These are phyloP conservation scores for Oxyteleia sp. DNA, from an alignment of 2,888 invertebrate genomes.

Conservation along the genomic window DNA sequence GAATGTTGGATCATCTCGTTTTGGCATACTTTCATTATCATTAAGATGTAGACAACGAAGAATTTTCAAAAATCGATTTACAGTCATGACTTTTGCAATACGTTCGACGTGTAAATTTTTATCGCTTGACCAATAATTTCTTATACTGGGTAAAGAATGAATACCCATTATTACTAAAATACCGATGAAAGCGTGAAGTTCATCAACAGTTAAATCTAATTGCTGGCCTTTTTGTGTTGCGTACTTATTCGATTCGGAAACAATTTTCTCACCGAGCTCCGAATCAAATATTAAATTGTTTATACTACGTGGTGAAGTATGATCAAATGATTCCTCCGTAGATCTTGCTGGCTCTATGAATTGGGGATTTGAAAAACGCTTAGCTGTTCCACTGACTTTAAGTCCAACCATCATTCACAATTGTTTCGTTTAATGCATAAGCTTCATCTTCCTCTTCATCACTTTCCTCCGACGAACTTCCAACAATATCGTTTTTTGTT, in stretches of 20 bases:
- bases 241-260: constrained; percentile 64
- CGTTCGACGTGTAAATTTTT: constrained; percentile 31
- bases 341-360: neutral
- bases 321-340: neutral
- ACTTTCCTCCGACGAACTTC: constrained; percentile 4
- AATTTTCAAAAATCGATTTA: constrained; percentile 33
- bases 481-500: neutral
- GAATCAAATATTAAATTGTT: constrained; percentile 6
- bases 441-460: neutral
- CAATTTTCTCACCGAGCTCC: constrained; percentile 23
- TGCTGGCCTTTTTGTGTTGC: constrained; percentile 20
- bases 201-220: constrained; percentile 31
- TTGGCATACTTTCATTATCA: no score
- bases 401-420: neutral
- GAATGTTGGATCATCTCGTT: no score
- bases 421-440: neutral
- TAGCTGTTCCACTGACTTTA: constrained; percentile 15
- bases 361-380: neutral
- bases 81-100: constrained; percentile 44
- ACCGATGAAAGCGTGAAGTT: constrained; percentile 31
- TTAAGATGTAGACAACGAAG: constrained; percentile 18
- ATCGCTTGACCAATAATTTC: constrained; percentile 35
- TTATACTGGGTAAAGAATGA: constrained; percentile 32
- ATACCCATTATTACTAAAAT: constrained; percentile 44
- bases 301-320: neutral